Percentiles rank a stretch among this genome's conserved stretches.
Evolutionary conservation across 1,140 invertebrate genomes (phyloP).

Genomic region (Achroia grisella): DNA sequence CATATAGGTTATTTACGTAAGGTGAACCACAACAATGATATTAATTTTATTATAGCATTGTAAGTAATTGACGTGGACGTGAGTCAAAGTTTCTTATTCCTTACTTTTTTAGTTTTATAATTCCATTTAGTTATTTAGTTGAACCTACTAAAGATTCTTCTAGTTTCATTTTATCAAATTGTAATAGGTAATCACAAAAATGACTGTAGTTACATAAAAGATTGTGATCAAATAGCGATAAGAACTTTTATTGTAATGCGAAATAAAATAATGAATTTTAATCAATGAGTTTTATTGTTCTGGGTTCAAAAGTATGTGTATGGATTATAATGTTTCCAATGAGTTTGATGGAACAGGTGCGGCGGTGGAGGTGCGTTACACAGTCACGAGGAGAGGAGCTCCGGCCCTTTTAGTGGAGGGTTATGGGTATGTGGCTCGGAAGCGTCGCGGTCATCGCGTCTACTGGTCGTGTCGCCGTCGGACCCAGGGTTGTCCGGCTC

Average conservation of each 20-base stretch:
- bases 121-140: slow-evolving; percentile 16
- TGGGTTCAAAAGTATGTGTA: background rate
- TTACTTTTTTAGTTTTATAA: slow-evolving; percentile 1
- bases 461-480: slow-evolving; percentile 58
- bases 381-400: slow-evolving; percentile 54
- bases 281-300: background rate
- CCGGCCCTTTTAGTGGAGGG: slow-evolving; percentile 50
- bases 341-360: slow-evolving; percentile 10
- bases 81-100: no score
- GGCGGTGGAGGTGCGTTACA: slow-evolving; percentile 29
- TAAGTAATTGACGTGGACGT: no score
- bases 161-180: background rate
- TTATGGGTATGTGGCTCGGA: slow-evolving; percentile 45
- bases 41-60: no score
- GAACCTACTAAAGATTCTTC: slow-evolving; percentile 10
- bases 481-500: slow-evolving; percentile 33
- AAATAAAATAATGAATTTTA: slow-evolving; percentile 4
- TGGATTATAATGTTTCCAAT: background rate
- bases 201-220: slow-evolving; percentile 3
- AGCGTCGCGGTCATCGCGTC: slow-evolving; percentile 48
- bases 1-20: no score
- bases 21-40: no score
- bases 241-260: slow-evolving; percentile 11
- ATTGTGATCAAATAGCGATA: slow-evolving; percentile 37
- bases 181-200: no score